Percentiles rank a stretch among this genome's conserved stretches.
phyloP scores from a whole-genome alignment of 2,888 invertebrate species.

The Eledona agricola region DNA sequence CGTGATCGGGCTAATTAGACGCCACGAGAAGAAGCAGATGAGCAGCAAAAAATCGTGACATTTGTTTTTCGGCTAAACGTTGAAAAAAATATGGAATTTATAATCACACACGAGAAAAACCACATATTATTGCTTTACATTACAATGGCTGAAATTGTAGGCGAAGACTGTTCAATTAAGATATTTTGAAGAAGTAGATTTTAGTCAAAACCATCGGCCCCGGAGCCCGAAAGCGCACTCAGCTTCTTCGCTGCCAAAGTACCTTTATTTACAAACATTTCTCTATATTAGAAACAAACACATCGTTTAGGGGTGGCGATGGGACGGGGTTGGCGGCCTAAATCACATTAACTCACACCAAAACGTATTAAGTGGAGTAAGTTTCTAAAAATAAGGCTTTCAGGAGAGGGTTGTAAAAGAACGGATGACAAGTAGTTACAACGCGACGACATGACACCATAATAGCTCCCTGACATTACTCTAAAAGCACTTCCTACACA shows the following conservation, averaged over 20 bases:
- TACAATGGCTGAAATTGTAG: too few relatives aligned
- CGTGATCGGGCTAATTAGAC: too few relatives aligned
- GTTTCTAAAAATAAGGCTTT: slow-evolving; percentile 54
- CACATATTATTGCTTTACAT: too few relatives aligned
- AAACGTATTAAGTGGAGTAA: slow-evolving; percentile 39
- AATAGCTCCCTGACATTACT: slow-evolving; percentile 56
- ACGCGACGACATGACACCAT: slow-evolving; percentile 57
- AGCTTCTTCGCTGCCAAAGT: slow-evolving; percentile 15
- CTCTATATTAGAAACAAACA: slow-evolving; percentile 30
- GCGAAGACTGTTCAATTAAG: too few relatives aligned
- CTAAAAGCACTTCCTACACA: slow-evolving; percentile 52
- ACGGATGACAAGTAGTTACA: slow-evolving; percentile 57
- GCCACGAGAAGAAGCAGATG: too few relatives aligned
- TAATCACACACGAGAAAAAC: too few relatives aligned
- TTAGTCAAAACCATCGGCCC: too few relatives aligned
- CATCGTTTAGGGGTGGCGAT: slow-evolving; percentile 29
- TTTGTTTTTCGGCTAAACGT: too few relatives aligned
- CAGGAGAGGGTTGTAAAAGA: slow-evolving; percentile 52
- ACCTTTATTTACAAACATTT: slow-evolving; percentile 34
- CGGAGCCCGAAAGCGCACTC: slow-evolving; percentile 22
- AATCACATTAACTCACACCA: slow-evolving; percentile 33
- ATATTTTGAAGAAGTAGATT: too few relatives aligned
- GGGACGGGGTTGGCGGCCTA: slow-evolving; percentile 13
- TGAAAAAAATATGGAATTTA: too few relatives aligned
- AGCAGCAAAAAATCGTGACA: too few relatives aligned